A percentile compares a stretch with the other conserved stretches of the same genome.
phyloP scores from a whole-genome alignment of 2,113 vertebrate species.

The Chaenogobius annularis region DNA sequence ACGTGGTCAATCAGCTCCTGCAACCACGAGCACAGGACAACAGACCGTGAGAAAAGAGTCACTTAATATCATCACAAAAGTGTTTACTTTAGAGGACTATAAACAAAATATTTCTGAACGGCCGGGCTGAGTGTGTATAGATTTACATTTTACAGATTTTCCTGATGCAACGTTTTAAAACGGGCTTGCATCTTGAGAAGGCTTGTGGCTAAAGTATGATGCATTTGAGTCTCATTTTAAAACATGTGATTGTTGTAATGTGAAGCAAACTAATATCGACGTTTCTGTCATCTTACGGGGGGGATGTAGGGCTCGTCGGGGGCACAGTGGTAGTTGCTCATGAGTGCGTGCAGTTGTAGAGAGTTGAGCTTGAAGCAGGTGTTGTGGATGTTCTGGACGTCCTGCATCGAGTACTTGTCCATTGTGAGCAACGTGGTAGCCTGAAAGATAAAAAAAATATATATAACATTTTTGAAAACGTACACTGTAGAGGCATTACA shows the following conservation, averaged over 20 bases:
- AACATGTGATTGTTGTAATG: no score
- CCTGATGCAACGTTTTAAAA: not conserved
- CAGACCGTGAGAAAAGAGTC: not conserved
- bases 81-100: not conserved
- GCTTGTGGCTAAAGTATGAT: not conserved
- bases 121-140: no score
- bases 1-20: slow-evolving; percentile 95
- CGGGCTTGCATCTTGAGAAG: not conserved
- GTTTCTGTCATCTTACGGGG: slow-evolving; percentile 76
- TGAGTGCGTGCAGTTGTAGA: slow-evolving; percentile 90
- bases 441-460: slow-evolving; percentile 61
- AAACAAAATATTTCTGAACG: not conserved
- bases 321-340: slow-evolving; percentile 97
- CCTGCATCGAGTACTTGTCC: slow-evolving; percentile 95
- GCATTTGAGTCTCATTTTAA: no score
- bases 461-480: not conserved
- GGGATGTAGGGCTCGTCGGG: slow-evolving; percentile 96
- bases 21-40: slow-evolving; percentile 2
- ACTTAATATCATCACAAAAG: not conserved
- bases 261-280: no score
- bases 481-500: no score
- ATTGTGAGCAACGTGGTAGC: slow-evolving; percentile 97
- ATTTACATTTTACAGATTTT: no score
- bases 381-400: slow-evolving; percentile 92
- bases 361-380: slow-evolving; percentile 99